Evolutionary conservation across 2,888 invertebrate species (phyloP), one percentile per base, ranked within the genome.

Genomic region (Melikaiella ostensackeni): DNA sequence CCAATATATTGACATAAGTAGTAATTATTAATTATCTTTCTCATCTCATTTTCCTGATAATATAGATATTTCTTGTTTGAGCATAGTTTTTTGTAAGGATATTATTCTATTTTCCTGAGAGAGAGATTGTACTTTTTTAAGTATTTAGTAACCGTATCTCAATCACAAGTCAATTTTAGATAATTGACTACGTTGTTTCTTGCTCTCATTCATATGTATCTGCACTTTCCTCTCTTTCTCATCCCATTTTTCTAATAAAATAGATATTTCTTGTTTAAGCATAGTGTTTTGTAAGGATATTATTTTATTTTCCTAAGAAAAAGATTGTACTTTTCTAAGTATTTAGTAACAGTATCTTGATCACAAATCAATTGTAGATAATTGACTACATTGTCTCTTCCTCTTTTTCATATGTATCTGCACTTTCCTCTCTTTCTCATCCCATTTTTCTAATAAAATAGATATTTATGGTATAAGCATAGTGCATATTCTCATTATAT

Each of bases 221-320:
- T 55, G 50, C 50, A 55, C 21, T 55, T 55, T 55, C 50, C 21
- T n/a, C 50, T 55, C 50, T 55, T n/a, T 50, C 50, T 50, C n/a
- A n/a, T 55, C 9, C 3, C 9, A 2, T 8, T 55, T 50, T 50
- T 8, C 7, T n/a, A 0, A 2, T 9, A 55, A 55, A 21, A n/a
- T 9, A 55, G 5, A 3, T 55, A 55, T 21, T 55, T 55, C 21
- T 30, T 30, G 30, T 4, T 3, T 30, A 30, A 30, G 30, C n/a
- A n/a, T 4, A 30, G 30, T 30, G 4, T 30, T 30, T 4, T 30
- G 4, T 3, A 30, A 30, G 30, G 2, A 30, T 30, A 30, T 4
- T 30, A 30, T 30, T 30, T 4, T 30, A 30, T 30, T 4, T 30
- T 30, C 30, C 30, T 4, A 30, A 3, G 30, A 30, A 30, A 30